phyloP scores from a whole-genome alignment of 2,888 invertebrate species.

The Muschampia plurimacula region DNA sequence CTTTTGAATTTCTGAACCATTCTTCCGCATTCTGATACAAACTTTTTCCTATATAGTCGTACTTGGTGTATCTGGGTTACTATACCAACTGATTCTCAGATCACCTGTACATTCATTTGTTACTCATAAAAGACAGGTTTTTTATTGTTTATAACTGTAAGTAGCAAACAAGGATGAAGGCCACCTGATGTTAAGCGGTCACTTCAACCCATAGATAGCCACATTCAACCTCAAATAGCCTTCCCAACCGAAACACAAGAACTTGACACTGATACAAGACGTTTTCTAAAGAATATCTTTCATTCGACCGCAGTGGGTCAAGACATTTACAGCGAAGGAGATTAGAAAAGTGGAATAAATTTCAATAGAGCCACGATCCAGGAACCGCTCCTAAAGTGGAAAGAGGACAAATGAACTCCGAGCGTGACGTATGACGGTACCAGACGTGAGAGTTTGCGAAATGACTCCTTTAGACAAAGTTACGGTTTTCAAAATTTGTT shows the following conservation, averaged over 20 bases:
- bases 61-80: too few species aligned
- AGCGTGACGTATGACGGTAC: not conserved
- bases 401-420: not conserved
- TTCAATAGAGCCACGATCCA: constrained; percentile 11
- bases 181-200: too few species aligned
- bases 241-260: too few species aligned
- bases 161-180: too few species aligned
- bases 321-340: not conserved
- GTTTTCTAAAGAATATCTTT: not conserved
- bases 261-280: not conserved
- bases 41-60: too few species aligned
- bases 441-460: not conserved
- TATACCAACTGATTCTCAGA: too few species aligned
- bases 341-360: not conserved
- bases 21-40: too few species aligned
- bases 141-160: too few species aligned
- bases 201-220: too few species aligned
- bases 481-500: not conserved
- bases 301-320: not conserved
- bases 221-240: too few species aligned
- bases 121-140: too few species aligned
- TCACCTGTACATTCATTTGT: not conserved
- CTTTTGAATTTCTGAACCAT: too few species aligned
- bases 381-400: not conserved
- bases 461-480: not conserved